phyloP scores from a whole-genome alignment of 2,113 vertebrate genomes.

The Pygoscelis adeliae region DNA sequence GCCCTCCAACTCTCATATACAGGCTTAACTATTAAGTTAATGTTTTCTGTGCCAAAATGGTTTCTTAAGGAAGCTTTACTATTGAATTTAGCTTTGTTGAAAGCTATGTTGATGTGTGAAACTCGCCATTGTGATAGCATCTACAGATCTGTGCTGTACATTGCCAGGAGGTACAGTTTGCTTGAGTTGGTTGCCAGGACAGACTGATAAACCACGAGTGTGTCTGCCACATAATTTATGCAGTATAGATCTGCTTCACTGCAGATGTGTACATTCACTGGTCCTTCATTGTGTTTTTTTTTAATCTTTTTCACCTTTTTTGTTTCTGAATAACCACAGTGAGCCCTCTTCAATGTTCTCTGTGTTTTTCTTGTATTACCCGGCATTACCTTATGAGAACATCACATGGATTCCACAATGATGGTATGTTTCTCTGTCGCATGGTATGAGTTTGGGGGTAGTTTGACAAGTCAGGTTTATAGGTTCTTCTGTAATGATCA shows the following conservation, averaged over 20 bases:
- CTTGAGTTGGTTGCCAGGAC: not conserved
- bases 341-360: not conserved
- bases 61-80: not conserved
- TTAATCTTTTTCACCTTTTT: not conserved
- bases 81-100: not conserved
- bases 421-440: fast-evolving
- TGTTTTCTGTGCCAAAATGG: not conserved
- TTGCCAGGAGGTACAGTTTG: not conserved
- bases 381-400: fast-evolving
- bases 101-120: not conserved
- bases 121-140: not conserved
- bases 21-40: not conserved
- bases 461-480: not conserved
- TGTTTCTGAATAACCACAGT: not conserved
- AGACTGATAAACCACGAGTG: not conserved
- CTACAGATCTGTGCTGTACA: not conserved
- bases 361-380: fast-evolving
- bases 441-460: fast-evolving
- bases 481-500: not conserved
- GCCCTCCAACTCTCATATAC: fast-evolving
- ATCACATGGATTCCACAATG: not conserved
- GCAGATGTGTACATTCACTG: not conserved
- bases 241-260: not conserved
- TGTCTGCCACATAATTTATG: not conserved
- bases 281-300: not conserved